Evolutionary conservation across 2,888 invertebrate species (phyloP).

Genomic region (Heliothis peltigera): DNA sequence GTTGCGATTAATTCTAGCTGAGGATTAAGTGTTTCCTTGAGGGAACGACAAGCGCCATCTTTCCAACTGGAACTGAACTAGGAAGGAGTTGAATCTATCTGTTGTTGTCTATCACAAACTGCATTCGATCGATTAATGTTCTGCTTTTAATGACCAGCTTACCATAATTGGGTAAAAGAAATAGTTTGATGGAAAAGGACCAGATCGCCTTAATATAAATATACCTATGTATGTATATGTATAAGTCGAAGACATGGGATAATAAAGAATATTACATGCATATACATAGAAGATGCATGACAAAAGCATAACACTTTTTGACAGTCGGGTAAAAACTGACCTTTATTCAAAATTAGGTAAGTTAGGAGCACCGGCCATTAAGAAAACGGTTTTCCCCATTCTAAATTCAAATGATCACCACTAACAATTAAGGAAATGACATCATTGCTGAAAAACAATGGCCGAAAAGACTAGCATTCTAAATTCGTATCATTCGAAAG

Average conservation of each 20-base stretch:
- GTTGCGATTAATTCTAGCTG: slow-evolving; percentile 28
- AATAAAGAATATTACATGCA: too few relatives aligned
- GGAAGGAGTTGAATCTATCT: slow-evolving; percentile 15
- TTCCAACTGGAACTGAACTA: slow-evolving; percentile 30
- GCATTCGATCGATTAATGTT: slow-evolving; percentile 25
- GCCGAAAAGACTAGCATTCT: slow-evolving; percentile 29
- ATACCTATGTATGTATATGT: too few relatives aligned
- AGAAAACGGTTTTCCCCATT: not conserved
- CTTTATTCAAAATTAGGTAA: not conserved
- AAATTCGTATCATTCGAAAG: slow-evolving; percentile 38
- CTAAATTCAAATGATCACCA: slow-evolving; percentile 19
- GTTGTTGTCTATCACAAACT: slow-evolving; percentile 22
- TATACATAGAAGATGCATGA: too few relatives aligned
- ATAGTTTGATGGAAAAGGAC: too few relatives aligned
- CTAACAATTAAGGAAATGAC: slow-evolving; percentile 17
- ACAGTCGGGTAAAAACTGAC: too few relatives aligned
- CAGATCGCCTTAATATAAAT: too few relatives aligned
- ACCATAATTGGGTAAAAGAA: slow-evolving; percentile 18
- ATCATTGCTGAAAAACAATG: slow-evolving; percentile 28
- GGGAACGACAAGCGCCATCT: slow-evolving; percentile 49
- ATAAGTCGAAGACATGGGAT: too few relatives aligned
- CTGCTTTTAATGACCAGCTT: slow-evolving; percentile 29
- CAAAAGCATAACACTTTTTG: too few relatives aligned
- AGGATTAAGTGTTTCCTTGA: slow-evolving; percentile 38
- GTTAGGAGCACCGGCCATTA: not conserved